Base-by-base conservation (phyloP, 2,888 invertebrate species). In the Troilus luridus region DNA sequence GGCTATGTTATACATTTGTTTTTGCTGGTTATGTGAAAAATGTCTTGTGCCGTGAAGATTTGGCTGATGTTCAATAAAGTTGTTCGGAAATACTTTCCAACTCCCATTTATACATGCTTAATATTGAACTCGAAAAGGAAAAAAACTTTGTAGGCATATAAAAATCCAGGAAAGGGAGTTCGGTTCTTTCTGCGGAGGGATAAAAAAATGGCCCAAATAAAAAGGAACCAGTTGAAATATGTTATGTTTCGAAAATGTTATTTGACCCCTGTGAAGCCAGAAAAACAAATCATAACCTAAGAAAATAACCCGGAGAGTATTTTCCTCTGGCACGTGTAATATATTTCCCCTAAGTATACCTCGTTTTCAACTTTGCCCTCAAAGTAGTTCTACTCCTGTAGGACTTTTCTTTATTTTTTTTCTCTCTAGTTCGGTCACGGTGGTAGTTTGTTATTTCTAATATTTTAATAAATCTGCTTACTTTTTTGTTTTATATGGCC, bases 281-380 rank as follows among this genome's bases (percentile, higher is more conserved):
- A 77, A 77, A 77, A 77, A 77, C 72, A 77, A 77, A 77, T 77
- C 72, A 77, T 77, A 77, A 17, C 72, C 72, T 77, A 77, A 41
- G 72, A 77, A 77, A 77, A 77, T 77, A 77, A 77, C 72, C 17
- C 17, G 27, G 24, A 17, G 72, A 24, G 72, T 77, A 77, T 77
- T 77, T 77, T 77, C 72, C 72, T 7, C 72, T 41, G 72, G 17
- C 72, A 41, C 27, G 27, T 77, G 72, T 77, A 77, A 77, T 77
- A 77, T 77, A 77, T 77, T 41, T 77, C 41, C 41, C 72, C 72
- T 27, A 77, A 77, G 17, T 77, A 17, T 41, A 41, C 72, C 72
- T 77, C 72, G 72, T 77, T 77, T 77, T 77, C 72, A 77, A 77
- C 72, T 77, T 77, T 77, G 72, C 27, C 72, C 72, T 77, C 72